A percentile compares a stretch with the other conserved stretches of the same genome.
Conservation (phyloP, 2,888 invertebrate species). For the Sesamia inferens region DNA sequence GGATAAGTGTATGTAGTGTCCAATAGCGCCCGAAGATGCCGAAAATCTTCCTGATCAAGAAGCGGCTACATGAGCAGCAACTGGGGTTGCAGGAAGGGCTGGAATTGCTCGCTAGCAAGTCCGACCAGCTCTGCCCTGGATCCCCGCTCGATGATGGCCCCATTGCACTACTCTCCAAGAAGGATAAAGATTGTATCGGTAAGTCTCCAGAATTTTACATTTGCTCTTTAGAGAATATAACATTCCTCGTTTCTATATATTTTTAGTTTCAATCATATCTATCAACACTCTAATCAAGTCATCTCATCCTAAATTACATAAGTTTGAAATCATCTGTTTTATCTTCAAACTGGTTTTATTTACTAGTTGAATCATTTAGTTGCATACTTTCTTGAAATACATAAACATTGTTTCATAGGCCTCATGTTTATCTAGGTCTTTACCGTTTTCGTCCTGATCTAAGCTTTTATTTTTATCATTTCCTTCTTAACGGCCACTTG, state of each 20-base stretch:
- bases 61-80: slow-evolving; percentile 97
- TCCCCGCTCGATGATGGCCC: slow-evolving; percentile 90
- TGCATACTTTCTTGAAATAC: slow-evolving; percentile 31
- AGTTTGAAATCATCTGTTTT: slow-evolving; percentile 41
- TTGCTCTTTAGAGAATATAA: not conserved
- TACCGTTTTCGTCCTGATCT: slow-evolving; percentile 62
- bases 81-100: slow-evolving; percentile 95
- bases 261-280: slow-evolving; percentile 3
- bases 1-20: slow-evolving; percentile 88
- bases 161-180: slow-evolving; percentile 91
- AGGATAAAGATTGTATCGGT: slow-evolving; percentile 82
- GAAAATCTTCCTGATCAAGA: slow-evolving; percentile 97
- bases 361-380: slow-evolving; percentile 49
- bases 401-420: slow-evolving; percentile 40
- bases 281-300: slow-evolving; percentile 1
- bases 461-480: slow-evolving; percentile 74
- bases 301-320: slow-evolving; percentile 34
- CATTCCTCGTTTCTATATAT: not conserved
- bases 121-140: slow-evolving; percentile 91
- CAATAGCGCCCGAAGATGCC: slow-evolving; percentile 92
- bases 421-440: slow-evolving; percentile 55
- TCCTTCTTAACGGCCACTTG: slow-evolving; percentile 86
- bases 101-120: slow-evolving; percentile 92
- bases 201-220: slow-evolving; percentile 65
- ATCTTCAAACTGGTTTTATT: slow-evolving; percentile 21